These are phyloP conservation scores for Hydrozoanthus gracilis DNA, from an alignment of 92 coral and sea anemone species.

Conservation along the genomic window DNA sequence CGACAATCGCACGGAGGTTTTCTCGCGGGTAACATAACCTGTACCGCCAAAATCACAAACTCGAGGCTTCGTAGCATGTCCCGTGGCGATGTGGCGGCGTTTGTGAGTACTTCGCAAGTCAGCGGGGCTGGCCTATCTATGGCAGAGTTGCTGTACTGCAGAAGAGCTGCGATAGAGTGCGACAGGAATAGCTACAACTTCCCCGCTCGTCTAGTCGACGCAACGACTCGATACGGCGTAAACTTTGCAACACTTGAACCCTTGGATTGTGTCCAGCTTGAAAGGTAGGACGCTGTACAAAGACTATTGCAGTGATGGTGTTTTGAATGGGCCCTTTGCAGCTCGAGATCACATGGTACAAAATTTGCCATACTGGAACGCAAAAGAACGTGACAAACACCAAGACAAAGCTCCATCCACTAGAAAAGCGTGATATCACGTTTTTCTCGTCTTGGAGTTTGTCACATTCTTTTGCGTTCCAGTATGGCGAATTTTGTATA, in stretches of 20 bases:
- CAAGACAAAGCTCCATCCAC: no score
- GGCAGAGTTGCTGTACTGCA: conserved; percentile 9
- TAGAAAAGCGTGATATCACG: no score
- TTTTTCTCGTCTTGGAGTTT: no score
- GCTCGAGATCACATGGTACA: no score
- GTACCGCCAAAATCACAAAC: conserved; percentile 35
- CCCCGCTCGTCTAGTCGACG: conserved; percentile 42
- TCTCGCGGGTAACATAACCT: conserved; percentile 53
- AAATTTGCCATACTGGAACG: no score
- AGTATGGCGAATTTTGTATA: background rate
- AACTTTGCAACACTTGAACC: conserved; percentile 46
- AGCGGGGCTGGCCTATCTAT: conserved; percentile 20
- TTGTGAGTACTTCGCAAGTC: conserved; percentile 29
- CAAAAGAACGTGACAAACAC: no score
- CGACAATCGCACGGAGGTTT: conserved; percentile 30
- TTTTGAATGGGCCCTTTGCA: no score
- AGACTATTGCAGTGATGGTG: background rate
- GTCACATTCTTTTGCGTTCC: no score
- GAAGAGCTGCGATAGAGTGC: conserved; percentile 40
- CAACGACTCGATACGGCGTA: conserved; percentile 11
- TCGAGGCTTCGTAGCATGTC: conserved; percentile 42
- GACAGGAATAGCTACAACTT: conserved; percentile 31
- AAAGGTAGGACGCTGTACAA: background rate
- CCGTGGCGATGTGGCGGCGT: conserved; percentile 45
- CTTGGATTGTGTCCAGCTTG: conserved; percentile 29